These are phyloP conservation scores for Pardalotus punctatus DNA, from an alignment of 2,113 vertebrate genomes.

Conservation along the genomic window DNA sequence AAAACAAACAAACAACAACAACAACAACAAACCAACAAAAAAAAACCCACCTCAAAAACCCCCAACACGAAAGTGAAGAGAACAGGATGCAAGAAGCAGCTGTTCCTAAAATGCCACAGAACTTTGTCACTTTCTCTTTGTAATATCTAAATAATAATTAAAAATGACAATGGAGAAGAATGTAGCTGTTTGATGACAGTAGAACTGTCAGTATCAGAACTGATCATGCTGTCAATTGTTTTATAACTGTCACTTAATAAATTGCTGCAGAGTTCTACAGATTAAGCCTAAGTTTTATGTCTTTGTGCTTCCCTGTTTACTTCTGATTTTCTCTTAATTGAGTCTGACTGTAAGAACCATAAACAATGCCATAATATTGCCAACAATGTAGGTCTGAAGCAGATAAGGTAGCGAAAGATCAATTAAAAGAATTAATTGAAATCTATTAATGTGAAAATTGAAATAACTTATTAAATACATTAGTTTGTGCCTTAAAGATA, in stretches of 20 bases:
- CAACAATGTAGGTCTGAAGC: neutral
- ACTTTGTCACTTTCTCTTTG: neutral
- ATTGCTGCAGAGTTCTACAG: neutral
- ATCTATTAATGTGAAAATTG: neutral
- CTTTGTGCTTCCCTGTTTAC: neutral
- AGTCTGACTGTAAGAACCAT: neutral
- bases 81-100: neutral
- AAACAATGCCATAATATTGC: neutral
- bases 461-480: neutral
- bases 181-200: neutral
- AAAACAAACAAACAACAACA: too few species aligned
- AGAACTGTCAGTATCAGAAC: neutral
- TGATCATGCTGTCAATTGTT: neutral
- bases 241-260: neutral
- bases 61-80: neutral
- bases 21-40: too few species aligned
- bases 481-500: neutral
- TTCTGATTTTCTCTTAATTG: neutral
- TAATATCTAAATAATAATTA: neutral
- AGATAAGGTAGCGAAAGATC: neutral
- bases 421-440: neutral
- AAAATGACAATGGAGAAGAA: neutral
- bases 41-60: rapidly evolving
- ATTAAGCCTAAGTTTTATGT: neutral
- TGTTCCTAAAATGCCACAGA: neutral